Percentiles rank a stretch among this genome's conserved stretches.
These are phyloP conservation scores for Tetragonula carbonaria DNA, from an alignment of 2,888 invertebrate species.

Conservation along the genomic window DNA sequence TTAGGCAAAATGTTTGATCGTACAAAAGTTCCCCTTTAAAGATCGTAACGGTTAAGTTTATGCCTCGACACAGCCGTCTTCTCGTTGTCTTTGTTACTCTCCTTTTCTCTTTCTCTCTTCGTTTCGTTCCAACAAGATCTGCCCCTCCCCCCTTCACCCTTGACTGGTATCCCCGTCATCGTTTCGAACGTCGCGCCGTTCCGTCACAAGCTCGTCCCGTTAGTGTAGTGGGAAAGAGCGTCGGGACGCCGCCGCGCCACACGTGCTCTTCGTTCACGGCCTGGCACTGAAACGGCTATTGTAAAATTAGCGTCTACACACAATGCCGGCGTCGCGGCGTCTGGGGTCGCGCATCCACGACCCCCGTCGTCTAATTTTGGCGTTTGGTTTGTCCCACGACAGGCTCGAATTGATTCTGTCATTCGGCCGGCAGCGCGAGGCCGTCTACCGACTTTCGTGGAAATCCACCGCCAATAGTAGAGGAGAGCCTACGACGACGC, in stretches of 20 bases:
- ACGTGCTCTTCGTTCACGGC: slow-evolving; percentile 65
- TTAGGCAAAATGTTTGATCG: slow-evolving; percentile 66
- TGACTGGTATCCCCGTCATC: slow-evolving; percentile 5
- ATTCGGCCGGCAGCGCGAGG: slow-evolving; percentile 60
- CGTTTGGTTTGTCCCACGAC: slow-evolving; percentile 62
- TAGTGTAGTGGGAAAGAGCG: slow-evolving; percentile 56
- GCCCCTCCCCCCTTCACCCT: neutral
- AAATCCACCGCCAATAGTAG: slow-evolving; percentile 67
- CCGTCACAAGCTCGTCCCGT: slow-evolving; percentile 52
- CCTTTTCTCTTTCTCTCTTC: slow-evolving; percentile 1
- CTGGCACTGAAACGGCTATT: slow-evolving; percentile 76
- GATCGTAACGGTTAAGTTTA: slow-evolving; percentile 61
- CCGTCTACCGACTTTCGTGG: slow-evolving; percentile 68
- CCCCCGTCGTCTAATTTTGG: slow-evolving; percentile 82
- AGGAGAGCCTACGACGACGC: slow-evolving; percentile 68
- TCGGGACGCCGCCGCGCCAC: slow-evolving; percentile 52
- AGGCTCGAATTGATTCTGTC: slow-evolving; percentile 70
- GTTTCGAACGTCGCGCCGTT: slow-evolving; percentile 4
- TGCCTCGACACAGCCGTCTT: slow-evolving; percentile 44
- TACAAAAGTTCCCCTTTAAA: slow-evolving; percentile 53
- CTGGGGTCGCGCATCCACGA: slow-evolving; percentile 79
- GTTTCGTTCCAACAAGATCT: slow-evolving; percentile 10
- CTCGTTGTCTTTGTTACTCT: slow-evolving; percentile 13
- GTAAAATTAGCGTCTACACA: slow-evolving; percentile 84
- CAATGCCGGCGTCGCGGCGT: slow-evolving; percentile 79